Conservation (phyloP, 2,113 vertebrate species). For the Tricholaema leucomelas region DNA sequence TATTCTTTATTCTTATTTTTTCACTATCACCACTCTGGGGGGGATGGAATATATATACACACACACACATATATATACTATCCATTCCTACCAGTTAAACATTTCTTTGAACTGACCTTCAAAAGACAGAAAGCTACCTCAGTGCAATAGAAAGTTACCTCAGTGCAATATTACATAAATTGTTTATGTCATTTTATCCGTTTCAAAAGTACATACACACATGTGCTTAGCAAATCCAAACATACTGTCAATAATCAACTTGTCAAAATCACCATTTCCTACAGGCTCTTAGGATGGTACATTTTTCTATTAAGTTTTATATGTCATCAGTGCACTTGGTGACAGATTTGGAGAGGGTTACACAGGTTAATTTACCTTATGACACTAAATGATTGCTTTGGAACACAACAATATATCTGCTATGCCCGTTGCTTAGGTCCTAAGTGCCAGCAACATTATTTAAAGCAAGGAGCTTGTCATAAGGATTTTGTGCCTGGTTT, state of each 20-base stretch:
- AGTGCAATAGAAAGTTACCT: background rate
- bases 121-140: background rate
- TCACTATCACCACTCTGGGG: rapidly evolving
- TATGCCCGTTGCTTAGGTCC: background rate
- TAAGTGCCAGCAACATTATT: background rate
- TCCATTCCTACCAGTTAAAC: background rate
- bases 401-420: background rate
- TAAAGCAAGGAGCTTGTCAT: constrained; percentile 14
- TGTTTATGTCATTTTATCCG: background rate
- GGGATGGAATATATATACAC: background rate
- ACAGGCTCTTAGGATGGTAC: background rate
- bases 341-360: background rate
- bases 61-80: background rate
- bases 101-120: background rate
- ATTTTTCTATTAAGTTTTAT: constrained; percentile 6
- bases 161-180: background rate
- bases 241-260: background rate
- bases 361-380: constrained; percentile 27
- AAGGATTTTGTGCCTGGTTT: background rate
- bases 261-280: background rate
- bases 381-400: constrained; percentile 4
- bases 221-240: constrained; percentile 7
- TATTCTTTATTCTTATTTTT: background rate
- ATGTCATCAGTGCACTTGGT: background rate
- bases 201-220: background rate